Percentiles rank a stretch among this genome's conserved stretches.
These are phyloP conservation scores for Lepidostoma basale DNA, from an alignment of 1,140 invertebrate species.

Conservation along the genomic window DNA sequence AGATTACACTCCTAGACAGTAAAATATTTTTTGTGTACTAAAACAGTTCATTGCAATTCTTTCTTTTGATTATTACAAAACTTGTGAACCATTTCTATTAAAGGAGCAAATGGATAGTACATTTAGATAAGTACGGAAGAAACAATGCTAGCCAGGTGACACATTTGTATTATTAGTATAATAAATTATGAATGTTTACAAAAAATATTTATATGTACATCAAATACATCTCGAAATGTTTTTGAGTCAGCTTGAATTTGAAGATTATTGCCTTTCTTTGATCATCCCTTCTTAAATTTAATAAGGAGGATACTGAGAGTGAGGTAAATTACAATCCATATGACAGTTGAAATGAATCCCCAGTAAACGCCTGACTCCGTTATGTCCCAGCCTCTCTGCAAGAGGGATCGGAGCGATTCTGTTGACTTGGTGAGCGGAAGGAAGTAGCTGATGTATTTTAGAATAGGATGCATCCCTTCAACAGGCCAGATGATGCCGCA, in stretches of 20 bases:
- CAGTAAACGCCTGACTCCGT: slow-evolving; percentile 77
- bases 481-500: slow-evolving; percentile 88
- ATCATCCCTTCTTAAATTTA: slow-evolving; percentile 82
- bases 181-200: neutral
- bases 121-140: no score
- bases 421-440: slow-evolving; percentile 92
- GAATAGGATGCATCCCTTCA: slow-evolving; percentile 80
- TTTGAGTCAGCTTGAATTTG: neutral
- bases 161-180: neutral
- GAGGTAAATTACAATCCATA: slow-evolving; percentile 86
- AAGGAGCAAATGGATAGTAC: no score
- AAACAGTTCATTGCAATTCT: no score
- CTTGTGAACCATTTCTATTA: no score
- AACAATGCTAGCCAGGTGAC: no score
- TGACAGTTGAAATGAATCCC: slow-evolving; percentile 82
- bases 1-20: no score
- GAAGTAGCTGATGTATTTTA: slow-evolving; percentile 79
- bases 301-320: slow-evolving; percentile 78
- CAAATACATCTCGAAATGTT: neutral
- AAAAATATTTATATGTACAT: neutral
- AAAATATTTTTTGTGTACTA: no score
- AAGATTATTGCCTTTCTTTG: no score
- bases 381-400: slow-evolving; percentile 88
- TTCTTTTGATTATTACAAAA: no score
- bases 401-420: slow-evolving; percentile 85